Evolutionary conservation across 2,113 vertebrate species (phyloP).

Genomic region (Corydoras sp.): DNA sequence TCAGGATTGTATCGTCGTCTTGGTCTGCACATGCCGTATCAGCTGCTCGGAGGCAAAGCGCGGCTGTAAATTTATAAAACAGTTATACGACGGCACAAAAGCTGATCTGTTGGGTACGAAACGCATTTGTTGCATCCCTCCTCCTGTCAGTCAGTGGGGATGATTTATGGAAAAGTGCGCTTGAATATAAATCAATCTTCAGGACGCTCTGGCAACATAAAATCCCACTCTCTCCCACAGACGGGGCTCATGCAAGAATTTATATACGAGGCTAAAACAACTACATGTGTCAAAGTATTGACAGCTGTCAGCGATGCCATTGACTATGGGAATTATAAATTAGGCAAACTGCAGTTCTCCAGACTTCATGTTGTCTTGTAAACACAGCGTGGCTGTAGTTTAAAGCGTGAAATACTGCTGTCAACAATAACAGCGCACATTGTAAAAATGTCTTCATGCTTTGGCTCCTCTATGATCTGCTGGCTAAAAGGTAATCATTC

Average conservation of each 20-base stretch:
- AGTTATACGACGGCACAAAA: constrained; percentile 58
- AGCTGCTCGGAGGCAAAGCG: constrained; percentile 47
- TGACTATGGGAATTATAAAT: constrained; percentile 8
- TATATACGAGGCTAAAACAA: constrained; percentile 8
- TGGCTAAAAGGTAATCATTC: no score
- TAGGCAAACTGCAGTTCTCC: neutral
- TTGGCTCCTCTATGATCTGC: no score
- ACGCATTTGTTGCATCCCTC: constrained; percentile 42
- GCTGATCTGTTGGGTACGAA: constrained; percentile 48
- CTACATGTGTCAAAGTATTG: neutral
- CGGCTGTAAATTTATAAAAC: constrained; percentile 60
- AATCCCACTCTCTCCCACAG: constrained; percentile 12
- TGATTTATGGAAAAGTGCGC: constrained; percentile 39
- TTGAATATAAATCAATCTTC: constrained; percentile 56
- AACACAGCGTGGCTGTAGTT: neutral
- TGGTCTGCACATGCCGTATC: constrained; percentile 26
- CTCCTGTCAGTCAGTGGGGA: constrained; percentile 50
- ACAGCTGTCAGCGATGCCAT: neutral
- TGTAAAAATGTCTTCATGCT: no score
- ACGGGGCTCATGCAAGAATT: neutral
- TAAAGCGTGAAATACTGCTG: no score
- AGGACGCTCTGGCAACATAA: constrained; percentile 9
- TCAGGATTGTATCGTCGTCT: no score
- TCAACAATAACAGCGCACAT: no score
- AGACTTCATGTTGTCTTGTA: neutral